These are phyloP conservation scores for Heliangelus exortis DNA, from an alignment of 2,797 vertebrate genomes.

Conservation along the genomic window DNA sequence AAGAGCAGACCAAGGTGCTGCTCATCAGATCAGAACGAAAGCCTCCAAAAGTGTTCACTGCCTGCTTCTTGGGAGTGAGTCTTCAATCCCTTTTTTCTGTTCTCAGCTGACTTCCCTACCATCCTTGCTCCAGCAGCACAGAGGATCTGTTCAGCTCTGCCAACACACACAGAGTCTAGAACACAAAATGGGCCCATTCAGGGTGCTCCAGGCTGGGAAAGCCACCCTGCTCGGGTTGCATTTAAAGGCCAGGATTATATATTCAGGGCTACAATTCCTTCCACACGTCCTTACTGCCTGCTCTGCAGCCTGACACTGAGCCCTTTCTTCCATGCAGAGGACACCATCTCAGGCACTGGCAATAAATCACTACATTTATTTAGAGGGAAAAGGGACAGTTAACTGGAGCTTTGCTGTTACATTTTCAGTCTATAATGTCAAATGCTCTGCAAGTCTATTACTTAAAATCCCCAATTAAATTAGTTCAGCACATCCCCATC, in stretches of 20 bases:
- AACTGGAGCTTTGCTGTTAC: neutral
- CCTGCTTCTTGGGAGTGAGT: neutral
- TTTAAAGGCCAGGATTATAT: conserved; percentile 43
- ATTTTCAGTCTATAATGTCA: neutral
- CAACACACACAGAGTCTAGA: conserved; percentile 53
- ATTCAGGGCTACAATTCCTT: conserved; percentile 18
- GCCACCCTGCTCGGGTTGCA: neutral
- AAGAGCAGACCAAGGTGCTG: neutral
- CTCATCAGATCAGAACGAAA: neutral
- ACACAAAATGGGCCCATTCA: conserved; percentile 61
- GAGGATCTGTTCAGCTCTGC: conserved; percentile 42
- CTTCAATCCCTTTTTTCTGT: neutral
- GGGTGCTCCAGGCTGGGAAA: conserved; percentile 31
- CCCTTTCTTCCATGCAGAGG: neutral
- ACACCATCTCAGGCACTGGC: conserved; percentile 9
- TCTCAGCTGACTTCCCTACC: conserved; percentile 25
- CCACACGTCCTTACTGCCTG: conserved; percentile 20
- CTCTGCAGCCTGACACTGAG: conserved; percentile 21
- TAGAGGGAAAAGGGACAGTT: neutral
- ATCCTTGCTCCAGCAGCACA: neutral
- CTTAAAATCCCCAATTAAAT: conserved; percentile 1
- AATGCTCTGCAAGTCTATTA: neutral
- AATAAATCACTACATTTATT: conserved; percentile 35
- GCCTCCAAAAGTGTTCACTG: neutral
- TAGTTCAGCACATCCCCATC: neutral